Percentiles rank a stretch among this genome's conserved stretches.
phyloP scores from a whole-genome alignment of 1,140 invertebrate species.

The Lanistes nyassanus region DNA sequence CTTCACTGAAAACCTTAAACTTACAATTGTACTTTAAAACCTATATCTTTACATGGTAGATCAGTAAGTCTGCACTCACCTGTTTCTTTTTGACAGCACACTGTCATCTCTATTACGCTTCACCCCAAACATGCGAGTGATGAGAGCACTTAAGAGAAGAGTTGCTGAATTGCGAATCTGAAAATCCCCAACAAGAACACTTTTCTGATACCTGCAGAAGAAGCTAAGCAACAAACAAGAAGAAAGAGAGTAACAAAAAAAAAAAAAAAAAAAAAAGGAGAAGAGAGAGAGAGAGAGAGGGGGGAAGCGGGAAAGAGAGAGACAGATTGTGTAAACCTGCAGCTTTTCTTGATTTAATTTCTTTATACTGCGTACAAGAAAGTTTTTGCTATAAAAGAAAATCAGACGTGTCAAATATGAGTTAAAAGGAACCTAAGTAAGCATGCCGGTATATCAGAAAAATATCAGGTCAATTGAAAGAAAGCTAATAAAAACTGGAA shows the following conservation, averaged over 20 bases:
- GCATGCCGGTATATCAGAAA: no score
- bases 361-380: no score
- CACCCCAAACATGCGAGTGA: slow-evolving; percentile 91
- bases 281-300: background rate
- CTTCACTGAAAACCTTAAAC: no score
- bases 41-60: background rate
- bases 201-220: background rate
- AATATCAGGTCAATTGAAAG: no score
- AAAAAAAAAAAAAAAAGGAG: background rate
- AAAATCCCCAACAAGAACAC: slow-evolving; percentile 12
- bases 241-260: background rate
- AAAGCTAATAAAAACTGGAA: no score
- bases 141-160: slow-evolving; percentile 84
- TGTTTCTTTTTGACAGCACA: slow-evolving; percentile 76
- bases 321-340: background rate
- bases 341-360: background rate
- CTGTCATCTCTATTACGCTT: slow-evolving; percentile 78
- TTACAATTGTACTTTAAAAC: no score
- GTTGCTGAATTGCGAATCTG: slow-evolving; percentile 84
- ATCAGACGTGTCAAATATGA: no score
- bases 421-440: no score
- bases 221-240: background rate
- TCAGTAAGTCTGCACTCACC: slow-evolving; percentile 49
- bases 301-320: no score
- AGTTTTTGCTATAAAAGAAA: no score